phyloP scores from a whole-genome alignment of 1,140 invertebrate species.

The Leptoteleia sp. region DNA sequence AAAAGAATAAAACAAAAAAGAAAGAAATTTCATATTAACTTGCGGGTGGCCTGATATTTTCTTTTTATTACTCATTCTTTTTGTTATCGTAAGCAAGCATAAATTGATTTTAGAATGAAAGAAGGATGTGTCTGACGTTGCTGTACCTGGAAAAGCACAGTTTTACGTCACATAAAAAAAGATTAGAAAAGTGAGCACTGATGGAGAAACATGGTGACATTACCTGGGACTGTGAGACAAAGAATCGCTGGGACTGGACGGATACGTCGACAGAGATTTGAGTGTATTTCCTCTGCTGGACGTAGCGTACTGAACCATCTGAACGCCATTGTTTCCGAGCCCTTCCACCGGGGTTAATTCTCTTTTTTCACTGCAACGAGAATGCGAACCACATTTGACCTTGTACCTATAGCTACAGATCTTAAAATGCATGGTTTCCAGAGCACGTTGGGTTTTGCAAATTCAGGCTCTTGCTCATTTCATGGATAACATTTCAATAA shows the following conservation, averaged over 20 bases:
- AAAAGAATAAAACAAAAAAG: too few relatives aligned
- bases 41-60: too few relatives aligned
- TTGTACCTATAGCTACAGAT: conserved; percentile 27
- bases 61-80: too few relatives aligned
- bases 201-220: neutral
- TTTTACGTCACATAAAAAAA: neutral
- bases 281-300: conserved; percentile 73
- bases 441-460: neutral
- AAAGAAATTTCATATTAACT: too few relatives aligned
- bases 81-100: too few relatives aligned
- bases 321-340: conserved; percentile 76
- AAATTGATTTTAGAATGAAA: too few relatives aligned
- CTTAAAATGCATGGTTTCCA: neutral
- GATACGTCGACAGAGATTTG: conserved; percentile 75
- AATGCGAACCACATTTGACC: conserved; percentile 54
- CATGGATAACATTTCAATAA: too few relatives aligned
- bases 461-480: too few relatives aligned
- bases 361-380: conserved; percentile 73
- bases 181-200: neutral
- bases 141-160: neutral
- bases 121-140: too few relatives aligned
- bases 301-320: conserved; percentile 80
- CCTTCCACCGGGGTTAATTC: conserved; percentile 73
- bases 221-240: conserved; percentile 76
- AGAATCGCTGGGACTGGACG: conserved; percentile 75